Percentiles rank a stretch among this genome's conserved stretches.
Evolutionary conservation across 2,888 invertebrate genomes (phyloP).

Genomic region (Serripes groenlandicus): DNA sequence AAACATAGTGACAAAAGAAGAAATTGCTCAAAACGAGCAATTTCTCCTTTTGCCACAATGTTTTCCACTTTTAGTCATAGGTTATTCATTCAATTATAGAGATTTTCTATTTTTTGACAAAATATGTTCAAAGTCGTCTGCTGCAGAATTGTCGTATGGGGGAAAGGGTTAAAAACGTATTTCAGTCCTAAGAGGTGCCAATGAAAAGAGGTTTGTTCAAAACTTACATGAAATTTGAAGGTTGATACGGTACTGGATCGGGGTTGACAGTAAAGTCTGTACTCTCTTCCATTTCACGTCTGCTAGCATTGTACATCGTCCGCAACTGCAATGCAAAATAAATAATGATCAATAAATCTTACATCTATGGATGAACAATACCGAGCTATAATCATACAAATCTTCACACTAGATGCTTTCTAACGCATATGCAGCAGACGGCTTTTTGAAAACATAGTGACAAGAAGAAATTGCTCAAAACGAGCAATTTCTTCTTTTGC

Average conservation of each 20-base stretch:
- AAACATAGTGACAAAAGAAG: too few relatives aligned
- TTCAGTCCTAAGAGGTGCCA: too few relatives aligned
- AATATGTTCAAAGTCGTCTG: too few relatives aligned
- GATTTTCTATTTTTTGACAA: too few relatives aligned
- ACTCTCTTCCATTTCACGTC: conserved; percentile 57
- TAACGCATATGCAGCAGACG: too few relatives aligned
- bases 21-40: neutral
- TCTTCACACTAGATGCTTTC: too few relatives aligned
- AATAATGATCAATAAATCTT: too few relatives aligned
- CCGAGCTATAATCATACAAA: too few relatives aligned
- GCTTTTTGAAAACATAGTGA: neutral
- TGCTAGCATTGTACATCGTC: conserved; percentile 61
- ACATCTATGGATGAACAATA: too few relatives aligned
- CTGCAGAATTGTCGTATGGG: too few relatives aligned
- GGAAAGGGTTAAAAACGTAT: too few relatives aligned
- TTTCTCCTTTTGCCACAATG: neutral
- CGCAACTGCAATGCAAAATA: conserved; percentile 57
- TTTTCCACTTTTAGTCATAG: neutral
- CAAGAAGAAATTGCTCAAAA: neutral
- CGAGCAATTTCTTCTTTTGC: neutral
- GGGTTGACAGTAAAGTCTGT: conserved; percentile 75
- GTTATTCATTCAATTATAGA: too few relatives aligned
- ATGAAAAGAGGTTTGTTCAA: neutral
- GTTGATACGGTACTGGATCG: conserved; percentile 78
- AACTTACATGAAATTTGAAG: conserved; percentile 80